Percentiles rank a stretch among this genome's conserved stretches.
These are phyloP conservation scores for Uloborus plumipes DNA, from an alignment of 2,888 invertebrate genomes.

Conservation along the genomic window DNA sequence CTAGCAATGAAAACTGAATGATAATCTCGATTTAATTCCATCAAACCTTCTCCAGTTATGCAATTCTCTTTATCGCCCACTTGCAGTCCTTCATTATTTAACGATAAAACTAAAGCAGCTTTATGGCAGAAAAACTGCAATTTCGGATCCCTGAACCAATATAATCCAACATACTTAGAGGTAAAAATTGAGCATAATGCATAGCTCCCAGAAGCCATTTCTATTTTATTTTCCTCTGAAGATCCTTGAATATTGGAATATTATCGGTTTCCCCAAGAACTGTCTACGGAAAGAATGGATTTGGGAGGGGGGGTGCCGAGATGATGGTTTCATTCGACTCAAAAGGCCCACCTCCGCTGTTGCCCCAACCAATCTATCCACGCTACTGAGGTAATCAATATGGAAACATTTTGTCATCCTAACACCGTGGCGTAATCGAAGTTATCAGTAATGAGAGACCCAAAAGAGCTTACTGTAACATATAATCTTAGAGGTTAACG, in stretches of 20 bases:
- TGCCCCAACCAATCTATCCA: slow-evolving; percentile 23
- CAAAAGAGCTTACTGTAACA: slow-evolving; percentile 23
- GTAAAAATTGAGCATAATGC: slow-evolving; percentile 42
- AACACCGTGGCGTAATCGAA: slow-evolving; percentile 37
- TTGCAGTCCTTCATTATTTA: slow-evolving; percentile 51
- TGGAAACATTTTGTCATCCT: slow-evolving; percentile 61
- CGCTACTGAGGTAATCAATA: slow-evolving; percentile 37
- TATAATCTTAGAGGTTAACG: slow-evolving; percentile 11
- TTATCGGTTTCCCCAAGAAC: slow-evolving; percentile 48
- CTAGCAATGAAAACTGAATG: slow-evolving; percentile 13
- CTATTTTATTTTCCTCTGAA: slow-evolving; percentile 33
- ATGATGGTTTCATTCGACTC: slow-evolving; percentile 36
- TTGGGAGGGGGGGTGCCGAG: slow-evolving; percentile 1
- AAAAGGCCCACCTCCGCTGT: slow-evolving; percentile 12
- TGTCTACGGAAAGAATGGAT: slow-evolving; percentile 29
- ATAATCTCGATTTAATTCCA: slow-evolving; percentile 19
- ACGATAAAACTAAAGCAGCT: slow-evolving; percentile 38
- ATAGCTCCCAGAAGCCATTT: slow-evolving; percentile 28
- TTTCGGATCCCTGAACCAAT: slow-evolving; percentile 34
- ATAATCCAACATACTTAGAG: slow-evolving; percentile 15
- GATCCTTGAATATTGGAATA: slow-evolving; percentile 51
- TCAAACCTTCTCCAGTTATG: no score
- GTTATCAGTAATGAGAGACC: slow-evolving; percentile 35
- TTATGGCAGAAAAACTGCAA: slow-evolving; percentile 7
- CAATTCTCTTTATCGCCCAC: slow-evolving; percentile 30